These are phyloP conservation scores for Branchellion lobata DNA, from an alignment of 2,888 invertebrate species.

Conservation along the genomic window DNA sequence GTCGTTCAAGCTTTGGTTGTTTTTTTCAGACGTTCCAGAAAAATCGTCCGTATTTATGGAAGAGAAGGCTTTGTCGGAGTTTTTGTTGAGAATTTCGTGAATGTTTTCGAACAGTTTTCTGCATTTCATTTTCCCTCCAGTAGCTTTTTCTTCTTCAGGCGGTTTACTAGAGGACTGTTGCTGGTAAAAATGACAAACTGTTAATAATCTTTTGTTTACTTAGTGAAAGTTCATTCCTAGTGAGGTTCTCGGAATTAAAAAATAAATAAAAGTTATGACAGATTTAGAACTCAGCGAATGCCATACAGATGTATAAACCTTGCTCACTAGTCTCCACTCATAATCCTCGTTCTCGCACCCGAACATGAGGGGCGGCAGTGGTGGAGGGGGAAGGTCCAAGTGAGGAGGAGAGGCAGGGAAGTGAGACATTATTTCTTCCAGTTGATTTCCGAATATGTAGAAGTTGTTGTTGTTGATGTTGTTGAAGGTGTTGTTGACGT, in stretches of 20 bases:
- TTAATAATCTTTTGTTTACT: too few species aligned
- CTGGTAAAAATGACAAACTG: too few species aligned
- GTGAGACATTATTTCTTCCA: background rate
- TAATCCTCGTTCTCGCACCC: background rate
- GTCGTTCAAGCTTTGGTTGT: too few species aligned
- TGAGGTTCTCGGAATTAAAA: too few species aligned
- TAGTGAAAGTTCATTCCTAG: too few species aligned
- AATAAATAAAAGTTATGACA: too few species aligned
- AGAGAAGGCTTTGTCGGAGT: background rate
- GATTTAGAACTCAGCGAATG: too few species aligned
- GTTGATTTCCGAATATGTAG: background rate
- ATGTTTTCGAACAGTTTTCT: background rate
- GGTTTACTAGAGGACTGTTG: too few species aligned
- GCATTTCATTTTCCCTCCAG: background rate
- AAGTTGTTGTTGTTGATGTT: background rate
- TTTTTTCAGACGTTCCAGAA: too few species aligned
- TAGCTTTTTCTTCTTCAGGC: background rate
- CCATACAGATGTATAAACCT: too few species aligned
- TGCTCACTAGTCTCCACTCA: background rate
- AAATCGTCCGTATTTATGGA: too few species aligned
- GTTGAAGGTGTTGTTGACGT: background rate
- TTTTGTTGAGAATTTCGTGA: background rate
- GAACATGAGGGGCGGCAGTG: background rate
- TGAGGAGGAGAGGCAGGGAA: background rate
- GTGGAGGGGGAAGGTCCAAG: background rate